Base-by-base conservation (phyloP, 1,140 invertebrate species). In the Polyergus mexicanus region DNA sequence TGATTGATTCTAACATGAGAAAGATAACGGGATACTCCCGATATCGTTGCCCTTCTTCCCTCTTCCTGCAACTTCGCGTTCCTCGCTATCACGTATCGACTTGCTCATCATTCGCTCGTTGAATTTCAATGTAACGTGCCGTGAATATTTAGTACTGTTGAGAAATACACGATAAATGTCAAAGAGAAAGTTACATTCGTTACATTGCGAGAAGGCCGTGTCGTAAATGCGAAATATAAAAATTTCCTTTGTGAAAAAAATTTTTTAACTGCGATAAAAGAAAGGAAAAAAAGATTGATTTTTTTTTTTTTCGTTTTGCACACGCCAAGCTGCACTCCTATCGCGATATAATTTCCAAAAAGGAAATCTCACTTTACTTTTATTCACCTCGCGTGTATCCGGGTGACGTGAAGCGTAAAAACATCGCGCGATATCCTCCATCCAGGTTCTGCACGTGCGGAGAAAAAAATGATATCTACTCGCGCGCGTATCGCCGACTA, bases 381-480 rank as follows among this genome's bases (percentile, higher is more conserved):
- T 88, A 86, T 88, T 85, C 75, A 71, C 56, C 66, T 86, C 62
- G 80, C 78, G 74, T 72, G 58, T 87, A 56, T 51, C 44, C 44
- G 72, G 78, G 91, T 86, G 87, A 91, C 74, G 71, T 89, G 88
- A 72, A 88, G 91, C 90, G 89, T 91, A 68, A 91, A 92, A 91
- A 74, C 51, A 69, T 47, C 76, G 56, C 76, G 44, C 69, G 56
- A 69, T 84, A 87, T 72, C 78, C 71, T 71, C 84, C 86, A 86
- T 86, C 86, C 13, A 62, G 66, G 71, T 68, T 76, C 74, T 65
- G 72, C 68, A 80, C 85, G 81, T 85, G 88, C 56, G 66, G 66
- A 89, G 71, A 89, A 77, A 87, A 87, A 90, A 88, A 87, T 86
- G 68, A 66, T 71, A 89, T 87, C 78, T 58, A 58, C 51, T 72